Percentiles rank a stretch among this genome's conserved stretches.
These are phyloP conservation scores for Campylomormyrus numenius DNA, from an alignment of 2,113 vertebrate genomes.

Conservation along the genomic window DNA sequence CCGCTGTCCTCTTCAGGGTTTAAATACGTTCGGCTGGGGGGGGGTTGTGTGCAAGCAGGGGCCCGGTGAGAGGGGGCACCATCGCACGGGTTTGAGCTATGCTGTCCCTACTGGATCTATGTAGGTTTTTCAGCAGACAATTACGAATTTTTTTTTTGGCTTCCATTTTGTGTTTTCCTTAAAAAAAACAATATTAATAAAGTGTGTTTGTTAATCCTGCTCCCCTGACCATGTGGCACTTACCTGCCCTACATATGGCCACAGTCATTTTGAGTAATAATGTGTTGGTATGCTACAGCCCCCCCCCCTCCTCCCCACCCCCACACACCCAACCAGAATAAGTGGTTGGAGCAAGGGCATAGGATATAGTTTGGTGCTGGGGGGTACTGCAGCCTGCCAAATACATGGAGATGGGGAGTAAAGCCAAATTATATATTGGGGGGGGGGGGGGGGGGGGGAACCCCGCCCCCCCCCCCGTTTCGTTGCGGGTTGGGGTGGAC, in stretches of 20 bases:
- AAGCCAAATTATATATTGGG: neutral
- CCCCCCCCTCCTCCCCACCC: neutral
- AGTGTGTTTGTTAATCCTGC: neutral
- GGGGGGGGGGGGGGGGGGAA: neutral
- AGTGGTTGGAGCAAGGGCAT: neutral
- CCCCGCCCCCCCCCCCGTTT: no score
- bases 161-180: neutral
- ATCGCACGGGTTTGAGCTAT: neutral
- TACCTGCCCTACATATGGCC: neutral
- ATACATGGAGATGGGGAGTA: neutral
- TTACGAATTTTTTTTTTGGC: neutral
- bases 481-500: no score
- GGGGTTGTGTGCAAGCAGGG: neutral
- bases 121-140: neutral
- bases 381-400: neutral
- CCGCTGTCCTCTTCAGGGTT: neutral
- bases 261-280: neutral
- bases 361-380: neutral
- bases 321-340: neutral
- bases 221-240: neutral
- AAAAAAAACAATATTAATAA: neutral
- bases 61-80: neutral
- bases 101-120: neutral
- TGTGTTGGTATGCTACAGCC: neutral
- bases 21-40: neutral